Conservation (phyloP, 1,140 invertebrate species). For the Cydia pomonella region DNA sequence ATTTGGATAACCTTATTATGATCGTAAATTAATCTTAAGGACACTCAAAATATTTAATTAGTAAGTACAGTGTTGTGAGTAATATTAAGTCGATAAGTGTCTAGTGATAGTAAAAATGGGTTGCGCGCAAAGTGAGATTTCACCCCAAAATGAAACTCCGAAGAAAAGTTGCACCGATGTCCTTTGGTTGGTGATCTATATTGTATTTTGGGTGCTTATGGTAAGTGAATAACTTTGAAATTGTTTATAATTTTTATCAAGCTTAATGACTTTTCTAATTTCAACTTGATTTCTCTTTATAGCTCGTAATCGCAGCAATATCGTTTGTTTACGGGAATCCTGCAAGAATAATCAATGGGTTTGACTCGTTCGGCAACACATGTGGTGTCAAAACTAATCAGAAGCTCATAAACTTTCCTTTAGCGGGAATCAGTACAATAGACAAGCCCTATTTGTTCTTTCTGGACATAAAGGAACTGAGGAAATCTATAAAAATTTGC, state of each 20-base stretch:
- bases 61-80: constrained; percentile 10
- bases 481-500: constrained; percentile 91
- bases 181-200: constrained; percentile 90
- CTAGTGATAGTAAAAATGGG: constrained; percentile 56
- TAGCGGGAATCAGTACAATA: constrained; percentile 90
- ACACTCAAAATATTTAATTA: constrained; percentile 1
- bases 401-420: constrained; percentile 86
- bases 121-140: constrained; percentile 75
- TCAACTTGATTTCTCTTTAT: constrained; percentile 51
- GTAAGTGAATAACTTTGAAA: constrained; percentile 79
- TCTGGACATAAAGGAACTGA: constrained; percentile 89
- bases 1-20: background rate
- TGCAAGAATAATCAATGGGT: constrained; percentile 92
- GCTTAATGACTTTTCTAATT: constrained; percentile 21
- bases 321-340: constrained; percentile 95
- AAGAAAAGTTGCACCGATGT: constrained; percentile 91
- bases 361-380: constrained; percentile 97
- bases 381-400: constrained; percentile 92
- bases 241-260: constrained; percentile 25
- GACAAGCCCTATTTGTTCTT: constrained; percentile 92
- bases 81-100: constrained; percentile 17
- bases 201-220: constrained; percentile 94
- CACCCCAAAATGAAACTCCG: constrained; percentile 75
- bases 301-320: constrained; percentile 93
- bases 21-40: background rate